A percentile compares a stretch with the other conserved stretches of the same genome.
These are phyloP conservation scores for Zingel zingel DNA, from an alignment of 2,113 vertebrate species.

Conservation along the genomic window DNA sequence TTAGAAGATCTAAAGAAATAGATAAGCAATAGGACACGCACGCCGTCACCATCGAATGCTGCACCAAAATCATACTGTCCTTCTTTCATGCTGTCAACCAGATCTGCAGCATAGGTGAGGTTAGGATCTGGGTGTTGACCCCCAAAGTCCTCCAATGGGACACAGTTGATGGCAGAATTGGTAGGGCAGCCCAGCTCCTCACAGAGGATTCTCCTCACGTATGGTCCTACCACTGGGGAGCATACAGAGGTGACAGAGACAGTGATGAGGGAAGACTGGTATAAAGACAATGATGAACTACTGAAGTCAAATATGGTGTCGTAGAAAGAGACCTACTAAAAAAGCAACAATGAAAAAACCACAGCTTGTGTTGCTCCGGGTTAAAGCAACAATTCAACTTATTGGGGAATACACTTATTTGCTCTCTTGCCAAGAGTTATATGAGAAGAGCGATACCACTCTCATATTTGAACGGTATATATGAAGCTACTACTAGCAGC, in stretches of 20 bases:
- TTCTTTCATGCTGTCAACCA: constrained; percentile 93
- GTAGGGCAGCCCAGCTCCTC: constrained; percentile 95
- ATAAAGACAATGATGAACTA: not conserved
- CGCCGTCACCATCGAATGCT: constrained; percentile 96
- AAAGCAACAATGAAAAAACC: no score
- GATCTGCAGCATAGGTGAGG: constrained; percentile 90
- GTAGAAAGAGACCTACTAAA: not conserved
- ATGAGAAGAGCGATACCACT: not conserved
- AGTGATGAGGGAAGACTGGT: not conserved
- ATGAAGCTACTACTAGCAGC: not conserved
- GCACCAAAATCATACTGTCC: constrained; percentile 95
- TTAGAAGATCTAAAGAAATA: not conserved
- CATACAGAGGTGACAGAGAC: constrained; percentile 2
- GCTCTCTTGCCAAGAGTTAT: not conserved
- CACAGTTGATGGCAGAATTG: constrained; percentile 95
- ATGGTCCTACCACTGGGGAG: constrained; percentile 91
- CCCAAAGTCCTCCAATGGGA: constrained; percentile 94
- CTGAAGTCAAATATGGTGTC: not conserved
- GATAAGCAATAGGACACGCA: constrained; percentile 54
- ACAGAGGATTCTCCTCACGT: constrained; percentile 94
- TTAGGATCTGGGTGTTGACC: constrained; percentile 95
- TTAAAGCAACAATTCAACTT: not conserved
- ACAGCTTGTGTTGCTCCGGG: not conserved
- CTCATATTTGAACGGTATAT: not conserved
- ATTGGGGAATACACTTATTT: not conserved